These are phyloP conservation scores for Chironomus riparius DNA, from an alignment of 2,888 invertebrate genomes.

Conservation along the genomic window DNA sequence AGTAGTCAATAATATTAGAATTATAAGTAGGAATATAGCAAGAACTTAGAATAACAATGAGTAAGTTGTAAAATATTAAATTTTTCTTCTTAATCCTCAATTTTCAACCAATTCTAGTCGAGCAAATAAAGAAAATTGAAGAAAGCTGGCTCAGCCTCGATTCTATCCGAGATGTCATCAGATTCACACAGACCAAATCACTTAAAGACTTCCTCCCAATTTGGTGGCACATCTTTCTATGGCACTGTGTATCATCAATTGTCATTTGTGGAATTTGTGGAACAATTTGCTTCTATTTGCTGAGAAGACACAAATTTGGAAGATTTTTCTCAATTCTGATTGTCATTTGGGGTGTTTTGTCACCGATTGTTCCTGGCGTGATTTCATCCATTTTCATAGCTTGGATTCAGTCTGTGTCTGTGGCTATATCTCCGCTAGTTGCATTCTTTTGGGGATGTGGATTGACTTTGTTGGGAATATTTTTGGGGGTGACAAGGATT, in stretches of 20 bases:
- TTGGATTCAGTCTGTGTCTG: constrained; percentile 1
- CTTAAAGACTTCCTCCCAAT: neutral
- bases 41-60: neutral
- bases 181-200: constrained; percentile 4
- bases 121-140: constrained; percentile 14
- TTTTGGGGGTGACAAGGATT: constrained; percentile 16
- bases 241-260: constrained; percentile 9
- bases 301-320: constrained; percentile 17
- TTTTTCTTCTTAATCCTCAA: too few species aligned
- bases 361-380: neutral
- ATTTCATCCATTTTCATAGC: constrained; percentile 19
- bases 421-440: constrained; percentile 7
- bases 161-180: constrained; percentile 14
- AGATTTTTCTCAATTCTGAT: constrained; percentile 19
- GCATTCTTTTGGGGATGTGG: constrained; percentile 18
- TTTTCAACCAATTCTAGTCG: constrained; percentile 12
- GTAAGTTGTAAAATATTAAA: neutral
- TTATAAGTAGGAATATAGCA: neutral
- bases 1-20: too few species aligned
- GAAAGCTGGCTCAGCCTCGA: constrained; percentile 4
- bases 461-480: constrained; percentile 9
- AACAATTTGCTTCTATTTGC: constrained; percentile 6
- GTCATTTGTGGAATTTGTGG: constrained; percentile 8
- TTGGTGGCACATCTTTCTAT: constrained; percentile 13
- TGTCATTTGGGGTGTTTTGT: constrained; percentile 15